Evolutionary conservation across 2,888 invertebrate genomes (phyloP), one percentile per base, ranked within the genome.

Genomic region (Tachystola acroxantha): DNA sequence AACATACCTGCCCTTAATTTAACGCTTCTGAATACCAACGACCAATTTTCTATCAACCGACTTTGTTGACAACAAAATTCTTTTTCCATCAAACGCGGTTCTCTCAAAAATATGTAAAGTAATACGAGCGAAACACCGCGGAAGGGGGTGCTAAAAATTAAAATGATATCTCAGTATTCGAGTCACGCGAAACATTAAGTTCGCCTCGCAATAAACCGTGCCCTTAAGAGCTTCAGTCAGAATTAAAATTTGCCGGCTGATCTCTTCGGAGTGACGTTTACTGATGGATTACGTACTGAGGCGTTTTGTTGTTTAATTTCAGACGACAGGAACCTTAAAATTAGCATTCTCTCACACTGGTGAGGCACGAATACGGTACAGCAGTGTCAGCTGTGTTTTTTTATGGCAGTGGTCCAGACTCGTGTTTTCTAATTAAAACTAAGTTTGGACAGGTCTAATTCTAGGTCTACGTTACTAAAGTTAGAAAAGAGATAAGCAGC

Each of bases 131-230:
- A 65, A 72, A 68, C 64, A 64, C 62, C 63, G 53, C 60, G 57
- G 51, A 61, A 64, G 70, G 75, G 69, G 73, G 71, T 64, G 68
- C 57, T 4, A 62, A 50, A 81, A 82, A 86, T 86, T 85, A 86
- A 86, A 84, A 84, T 78, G 64, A 81, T 84, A 79, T 77, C 76
- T 80, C 67, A 61, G 75, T 64, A 85, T 82, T 85, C 85, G 64
- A 73, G 85, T 82, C 86, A 85, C 85, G 86, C 65, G 77, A 80
- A 78, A 82, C 85, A 85, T 86, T 86, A 85, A 77, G 74, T 81
- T 75, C 59, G 57, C 62, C 66, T 64, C 64, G 73, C 78, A 78
- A 79, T 84, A 84, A 80, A 80, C 79, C 77, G 75, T 65, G 68
- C 76, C 77, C 75, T 77, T 77, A 75, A 79, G 69, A 73, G 75